These are phyloP conservation scores for Ctenicera cuprea DNA, from an alignment of 2,888 invertebrate species.

Conservation along the genomic window DNA sequence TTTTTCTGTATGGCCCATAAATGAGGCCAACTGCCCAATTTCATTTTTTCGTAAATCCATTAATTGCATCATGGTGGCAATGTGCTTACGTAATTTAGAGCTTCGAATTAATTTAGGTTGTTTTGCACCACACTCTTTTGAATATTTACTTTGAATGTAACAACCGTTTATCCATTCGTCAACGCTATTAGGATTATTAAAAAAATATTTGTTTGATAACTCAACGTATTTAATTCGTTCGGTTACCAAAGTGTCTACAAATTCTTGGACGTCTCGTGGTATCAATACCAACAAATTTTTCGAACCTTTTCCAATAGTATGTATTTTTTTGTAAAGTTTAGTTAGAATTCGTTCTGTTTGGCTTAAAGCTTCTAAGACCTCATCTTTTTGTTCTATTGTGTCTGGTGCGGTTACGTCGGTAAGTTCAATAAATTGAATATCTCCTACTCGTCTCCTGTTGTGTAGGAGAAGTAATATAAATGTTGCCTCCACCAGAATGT, in stretches of 20 bases:
- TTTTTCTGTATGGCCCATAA: conserved; percentile 21
- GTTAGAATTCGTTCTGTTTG: conserved; percentile 37
- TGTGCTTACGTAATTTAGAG: conserved; percentile 18
- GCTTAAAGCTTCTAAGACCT: conserved; percentile 25
- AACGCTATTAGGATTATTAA: conserved; percentile 19
- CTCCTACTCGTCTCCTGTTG: conserved; percentile 38
- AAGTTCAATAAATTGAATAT: conserved; percentile 39
- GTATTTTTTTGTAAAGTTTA: conserved; percentile 40
- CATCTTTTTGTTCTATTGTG: conserved; percentile 39
- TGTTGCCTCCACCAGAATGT: conserved; percentile 35
- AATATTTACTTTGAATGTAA: too few relatives aligned
- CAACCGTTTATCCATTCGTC: conserved; percentile 35
- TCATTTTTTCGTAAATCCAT: conserved; percentile 49
- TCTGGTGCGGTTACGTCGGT: conserved; percentile 28
- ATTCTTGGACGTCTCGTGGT: conserved; percentile 23
- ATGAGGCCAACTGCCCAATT: conserved; percentile 47
- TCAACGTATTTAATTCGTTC: conserved; percentile 37
- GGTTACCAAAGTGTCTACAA: conserved; percentile 26
- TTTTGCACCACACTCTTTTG: too few relatives aligned
- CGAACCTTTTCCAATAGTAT: conserved; percentile 37
- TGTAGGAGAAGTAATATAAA: conserved; percentile 38
- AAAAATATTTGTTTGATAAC: conserved; percentile 29
- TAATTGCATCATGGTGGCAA: conserved; percentile 50
- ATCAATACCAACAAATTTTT: conserved; percentile 38
- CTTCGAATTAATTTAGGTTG: too few relatives aligned